Evolutionary conservation across 1,140 invertebrate genomes (phyloP), one percentile per base, ranked within the genome.

Genomic region (Adelges cooleyi): DNA sequence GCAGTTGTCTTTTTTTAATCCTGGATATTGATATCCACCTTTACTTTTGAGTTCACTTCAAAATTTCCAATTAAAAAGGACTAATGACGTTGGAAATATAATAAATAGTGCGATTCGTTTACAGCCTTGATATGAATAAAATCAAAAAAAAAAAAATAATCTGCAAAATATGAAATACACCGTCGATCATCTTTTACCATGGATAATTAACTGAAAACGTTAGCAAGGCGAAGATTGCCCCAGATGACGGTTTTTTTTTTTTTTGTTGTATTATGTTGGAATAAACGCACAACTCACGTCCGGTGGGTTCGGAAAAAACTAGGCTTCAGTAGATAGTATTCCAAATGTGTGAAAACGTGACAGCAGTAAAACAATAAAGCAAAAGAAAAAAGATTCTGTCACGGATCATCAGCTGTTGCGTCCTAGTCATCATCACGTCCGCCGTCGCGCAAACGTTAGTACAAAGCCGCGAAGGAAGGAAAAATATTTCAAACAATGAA

Each of bases 341-440:
- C 29, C 29, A 56, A 38, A 56, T 40, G 36, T 59, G 23, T 59
- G n/a, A 59, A 46, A 59, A 59, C 54, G 40, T 59, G 38, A 59
- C 54, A 27, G 3, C 20, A 59, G 27, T 44, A 42, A 59, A 59
- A 22, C n/a, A 44, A 29, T 18, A 42, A 42, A 44, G 4, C 2
- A 27, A 18, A 20, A 2, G n/a, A n/a, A 56, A 42, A 27, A 59
- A 29, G 20, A n/a, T 44, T 42, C 29, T 46, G 54, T 46, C 54
- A 46, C 8, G 54, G 54, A 44, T 44, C 54, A 59, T 25, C 42
- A 46, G 23, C 20, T 23, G 27, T 29, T 23, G 27, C 40, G 46
- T 46, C 40, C 2, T 18, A 44, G 23, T 46, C 23, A 46, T 59
- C 54, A 59, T 59, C 54, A 59, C 40, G 22, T 59, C 42, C 40